Evolutionary conservation across 2,888 invertebrate species (phyloP), one percentile per base, ranked within the genome.

Genomic region (Melinopterus prodromus): DNA sequence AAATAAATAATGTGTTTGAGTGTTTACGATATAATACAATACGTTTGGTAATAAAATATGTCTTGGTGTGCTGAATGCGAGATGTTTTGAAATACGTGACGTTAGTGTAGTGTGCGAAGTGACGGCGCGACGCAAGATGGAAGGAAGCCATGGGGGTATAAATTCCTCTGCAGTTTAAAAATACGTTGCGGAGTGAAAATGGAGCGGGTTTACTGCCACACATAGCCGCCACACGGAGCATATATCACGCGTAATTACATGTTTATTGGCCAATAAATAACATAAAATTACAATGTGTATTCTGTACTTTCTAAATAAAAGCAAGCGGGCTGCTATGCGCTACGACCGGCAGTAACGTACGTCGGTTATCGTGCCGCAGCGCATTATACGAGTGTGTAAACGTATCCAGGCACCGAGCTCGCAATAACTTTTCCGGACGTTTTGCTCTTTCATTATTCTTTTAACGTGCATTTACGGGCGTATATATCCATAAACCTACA

Each of bases 401-500:
- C 53, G 53, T 53, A 53, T 53, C 53, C 53, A 12, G 12, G 53
- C 53, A 12, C 53, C 53, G 9, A 12, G 53, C 12, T 53, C 5
- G 53, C 53, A 53, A 53, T 53, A 53, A 53, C 53, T 53, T 53
- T 53, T 53, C 53, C 53, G 53, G 53, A 53, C 53, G 53, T 53
- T 53, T 53, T 53, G 12, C 53, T 53, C 53, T 53, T 53, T 53
- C 53, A 53, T 53, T 53, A 53, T 53, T 9, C 53, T 53, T 53
- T 53, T 53, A 53, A 53, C 53, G 53, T 53, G 53, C 53, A 7
- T 53, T 53, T 53, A 53, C 53, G 53, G 53, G 9, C 53, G 5
- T 12, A 53, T 53, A 53, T 53, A 53, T 53, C 82, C 82, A 80
- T 84, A 84, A 86, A 85, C 84, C 85, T 83, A 85, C 86, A 86